phyloP scores from a whole-genome alignment of 2,113 vertebrate species.

The Elanus axillaris region DNA sequence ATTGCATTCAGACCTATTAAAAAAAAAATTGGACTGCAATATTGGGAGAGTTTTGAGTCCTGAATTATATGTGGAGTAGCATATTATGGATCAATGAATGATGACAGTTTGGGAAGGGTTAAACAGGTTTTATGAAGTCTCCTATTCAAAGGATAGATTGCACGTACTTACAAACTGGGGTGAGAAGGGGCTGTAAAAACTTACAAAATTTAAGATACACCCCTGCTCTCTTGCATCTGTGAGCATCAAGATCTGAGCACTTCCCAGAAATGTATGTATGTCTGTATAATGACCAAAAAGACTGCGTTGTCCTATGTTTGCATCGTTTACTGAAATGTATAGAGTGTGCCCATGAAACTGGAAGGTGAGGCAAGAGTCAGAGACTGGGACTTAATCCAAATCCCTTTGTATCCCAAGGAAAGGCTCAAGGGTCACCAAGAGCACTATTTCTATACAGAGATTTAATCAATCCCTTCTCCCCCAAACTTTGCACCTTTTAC shows the following conservation, averaged over 20 bases:
- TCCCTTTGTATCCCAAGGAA: neutral
- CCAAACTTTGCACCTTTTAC: neutral
- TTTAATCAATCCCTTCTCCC: neutral
- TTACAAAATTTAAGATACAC: neutral
- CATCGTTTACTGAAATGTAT: fast-evolving
- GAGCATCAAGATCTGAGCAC: neutral
- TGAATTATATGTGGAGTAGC: neutral
- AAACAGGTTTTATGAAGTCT: neutral
- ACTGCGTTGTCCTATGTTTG: fast-evolving
- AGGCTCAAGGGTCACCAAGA: neutral
- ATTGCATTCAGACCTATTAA: neutral
- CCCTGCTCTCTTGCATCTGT: neutral
- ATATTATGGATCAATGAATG: neutral
- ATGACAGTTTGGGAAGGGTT: neutral
- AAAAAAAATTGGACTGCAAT: neutral
- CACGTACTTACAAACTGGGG: neutral
- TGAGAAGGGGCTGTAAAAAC: neutral
- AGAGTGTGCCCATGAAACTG: neutral
- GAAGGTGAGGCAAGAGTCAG: neutral
- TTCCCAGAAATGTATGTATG: neutral
- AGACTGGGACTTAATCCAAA: neutral
- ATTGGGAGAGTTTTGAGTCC: neutral
- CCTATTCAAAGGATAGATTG: neutral
- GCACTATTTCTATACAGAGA: neutral
- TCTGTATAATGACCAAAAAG: neutral